These are phyloP conservation scores for Helicoverpa assulta DNA, from an alignment of 2,888 invertebrate species.

Conservation along the genomic window DNA sequence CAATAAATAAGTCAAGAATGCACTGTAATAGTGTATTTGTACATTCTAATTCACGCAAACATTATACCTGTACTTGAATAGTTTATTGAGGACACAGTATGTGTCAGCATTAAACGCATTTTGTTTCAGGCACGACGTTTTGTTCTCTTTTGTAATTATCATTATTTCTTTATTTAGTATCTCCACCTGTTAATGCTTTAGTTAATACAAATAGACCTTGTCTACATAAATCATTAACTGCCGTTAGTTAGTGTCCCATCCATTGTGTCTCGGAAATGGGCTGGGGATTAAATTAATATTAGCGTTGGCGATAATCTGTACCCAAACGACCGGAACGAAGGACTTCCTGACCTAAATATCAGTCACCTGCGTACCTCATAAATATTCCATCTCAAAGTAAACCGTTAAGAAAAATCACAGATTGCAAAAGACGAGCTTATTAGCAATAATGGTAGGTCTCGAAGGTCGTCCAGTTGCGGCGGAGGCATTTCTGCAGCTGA, in stretches of 20 bases:
- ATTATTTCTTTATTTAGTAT: background rate
- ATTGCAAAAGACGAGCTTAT: slow-evolving; percentile 85
- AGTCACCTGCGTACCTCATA: slow-evolving; percentile 26
- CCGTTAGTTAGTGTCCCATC: background rate
- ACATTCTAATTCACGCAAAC: slow-evolving; percentile 3
- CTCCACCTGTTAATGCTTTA: background rate
- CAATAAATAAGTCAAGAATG: background rate
- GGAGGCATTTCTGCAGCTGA: slow-evolving; percentile 70
- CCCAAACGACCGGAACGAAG: slow-evolving; percentile 7
- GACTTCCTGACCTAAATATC: slow-evolving; percentile 24
- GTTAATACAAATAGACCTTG: background rate
- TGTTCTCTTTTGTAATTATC: background rate
- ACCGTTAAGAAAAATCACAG: slow-evolving; percentile 78
- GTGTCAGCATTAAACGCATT: slow-evolving; percentile 15
- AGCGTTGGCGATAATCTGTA: slow-evolving; percentile 7
- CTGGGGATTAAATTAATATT: slow-evolving; percentile 18
- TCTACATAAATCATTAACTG: slow-evolving; percentile 2
- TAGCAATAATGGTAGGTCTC: slow-evolving; percentile 85
- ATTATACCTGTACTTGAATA: slow-evolving; percentile 5
- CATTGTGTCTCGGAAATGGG: slow-evolving; percentile 14
- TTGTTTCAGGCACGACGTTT: background rate
- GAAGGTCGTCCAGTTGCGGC: slow-evolving; percentile 85
- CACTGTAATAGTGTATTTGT: background rate
- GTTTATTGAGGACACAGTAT: slow-evolving; percentile 3
- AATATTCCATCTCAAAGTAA: slow-evolving; percentile 68